phyloP scores from a whole-genome alignment of 2,888 invertebrate genomes.

The Schizaphis graminum region DNA sequence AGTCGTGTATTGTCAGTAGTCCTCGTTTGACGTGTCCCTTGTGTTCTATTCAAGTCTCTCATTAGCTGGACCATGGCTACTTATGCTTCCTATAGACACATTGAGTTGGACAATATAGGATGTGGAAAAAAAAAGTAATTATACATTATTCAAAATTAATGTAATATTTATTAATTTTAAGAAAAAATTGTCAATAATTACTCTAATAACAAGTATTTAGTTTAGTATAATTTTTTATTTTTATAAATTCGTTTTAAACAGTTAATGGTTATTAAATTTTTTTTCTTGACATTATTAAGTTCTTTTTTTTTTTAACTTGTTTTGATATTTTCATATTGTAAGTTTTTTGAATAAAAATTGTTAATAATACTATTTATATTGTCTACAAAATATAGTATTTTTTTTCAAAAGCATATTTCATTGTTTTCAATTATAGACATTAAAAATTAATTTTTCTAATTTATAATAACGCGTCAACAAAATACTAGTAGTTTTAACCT shows the following conservation, averaged over 20 bases:
- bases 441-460: background rate
- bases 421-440: background rate
- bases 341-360: background rate
- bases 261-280: background rate
- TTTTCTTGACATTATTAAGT: background rate
- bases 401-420: background rate
- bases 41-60: conserved; percentile 48
- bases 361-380: background rate
- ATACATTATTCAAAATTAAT: background rate
- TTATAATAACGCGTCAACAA: background rate
- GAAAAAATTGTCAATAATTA: background rate
- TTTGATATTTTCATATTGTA: background rate
- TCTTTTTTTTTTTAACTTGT: background rate
- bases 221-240: background rate
- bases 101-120: conserved; percentile 94
- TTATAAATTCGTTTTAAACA: background rate
- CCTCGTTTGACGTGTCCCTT: conserved; percentile 53
- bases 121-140: conserved; percentile 92
- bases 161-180: background rate
- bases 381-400: background rate
- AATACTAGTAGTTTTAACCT: background rate
- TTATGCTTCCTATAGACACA: conserved; percentile 93
- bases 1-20: conserved; percentile 57
- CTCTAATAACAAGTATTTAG: background rate
- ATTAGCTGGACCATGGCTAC: conserved; percentile 80